Evolutionary conservation across 2,113 vertebrate genomes (phyloP), one percentile per base, ranked within the genome.

Genomic region (Anas platyrhynchos): DNA sequence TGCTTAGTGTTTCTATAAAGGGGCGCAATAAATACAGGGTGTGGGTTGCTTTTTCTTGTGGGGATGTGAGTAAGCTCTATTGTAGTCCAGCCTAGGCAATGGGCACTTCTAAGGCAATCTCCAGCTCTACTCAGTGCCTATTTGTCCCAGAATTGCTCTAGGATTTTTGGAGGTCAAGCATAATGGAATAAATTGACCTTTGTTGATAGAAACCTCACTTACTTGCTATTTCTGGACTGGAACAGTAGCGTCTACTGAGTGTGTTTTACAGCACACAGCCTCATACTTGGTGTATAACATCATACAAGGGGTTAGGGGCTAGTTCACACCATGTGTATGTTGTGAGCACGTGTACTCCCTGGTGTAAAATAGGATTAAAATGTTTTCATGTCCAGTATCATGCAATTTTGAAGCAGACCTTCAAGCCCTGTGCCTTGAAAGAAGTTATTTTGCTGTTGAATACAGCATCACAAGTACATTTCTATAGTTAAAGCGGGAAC

Each of bases 271-370:
- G 23, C 6, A 26, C 18, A 26, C 9, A 59, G 52, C 26, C 16
- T 72, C 6, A 0, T 41, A 46, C 8, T 65, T 21, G 23, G 6
- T 1, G 2, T 38, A n/a, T 13, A 23, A 2, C 20, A 31, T 17
- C 43, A 34, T 44, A 21, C 17, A 41, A 67, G 17, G 23, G 17
- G 38, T 31, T 38, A 61, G 32, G 44, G 32, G 44, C 54, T 66
- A 56, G 5, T 26, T 63, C 50, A 36, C 3, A 22, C 52, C 29
- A 18, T 8, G 2, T 16, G n/a, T 22, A 0, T 31, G 48, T 50
- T 46, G 31, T 25, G 66, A 5, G 10, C 5, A 10, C 4, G 0
- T 21, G 11, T 3, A 0, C 18, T 46, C n/a, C 1, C 1, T 41
- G 26, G 16, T 72, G 11, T 22, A 59, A 86, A 3, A 26, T 5